Base-by-base conservation (phyloP, 2,888 invertebrate species). In the Dendrolimus pini region DNA sequence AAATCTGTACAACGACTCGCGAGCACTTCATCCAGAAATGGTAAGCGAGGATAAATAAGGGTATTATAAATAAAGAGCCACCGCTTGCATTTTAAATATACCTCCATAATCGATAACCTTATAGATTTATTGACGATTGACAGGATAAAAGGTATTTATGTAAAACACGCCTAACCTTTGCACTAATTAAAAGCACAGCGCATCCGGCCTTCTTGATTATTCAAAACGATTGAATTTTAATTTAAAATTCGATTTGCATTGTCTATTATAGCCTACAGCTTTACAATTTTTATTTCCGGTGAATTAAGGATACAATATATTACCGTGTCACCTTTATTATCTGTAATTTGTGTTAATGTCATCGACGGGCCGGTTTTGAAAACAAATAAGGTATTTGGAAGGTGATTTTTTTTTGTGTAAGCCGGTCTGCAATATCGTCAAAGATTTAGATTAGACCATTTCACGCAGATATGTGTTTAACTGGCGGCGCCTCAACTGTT, bases 161-260 rank as follows among this genome's bases (percentile, higher is more conserved):
- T 67, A 65, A 67, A 63, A 71, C 66, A 74, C 73, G 77, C 71
- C 73, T 79, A 83, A 86, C 85, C 85, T 86, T 84, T 80, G 83
- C 78, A 82, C 82, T 85, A 85, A 89, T 88, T 88, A 88, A 85
- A 81, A 80, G 74, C 72, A 69, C 72, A 75, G 71, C 74, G 74
- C 82, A 84, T 88, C 87, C 86, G 86, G 84, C 69, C 68, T 68
- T 71, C 70, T 70, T 75, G 79, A 81, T 83, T 80, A 81, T 76
- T 78, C 71, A 65, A 74, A 80, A 78, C 79, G 78, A 85, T 87
- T 82, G 80, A 83, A 83, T 78, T 71, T 80, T 78, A 74, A 86
- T 86, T 88, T 83, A 72, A 84, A 87, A 80, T 86, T 85, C 76
- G 78, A 83, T 78, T 78, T 74, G 78, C 79, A 75, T 81, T 77